phyloP scores from a whole-genome alignment of 2,888 invertebrate genomes.

The Cryptocephalus primarius region DNA sequence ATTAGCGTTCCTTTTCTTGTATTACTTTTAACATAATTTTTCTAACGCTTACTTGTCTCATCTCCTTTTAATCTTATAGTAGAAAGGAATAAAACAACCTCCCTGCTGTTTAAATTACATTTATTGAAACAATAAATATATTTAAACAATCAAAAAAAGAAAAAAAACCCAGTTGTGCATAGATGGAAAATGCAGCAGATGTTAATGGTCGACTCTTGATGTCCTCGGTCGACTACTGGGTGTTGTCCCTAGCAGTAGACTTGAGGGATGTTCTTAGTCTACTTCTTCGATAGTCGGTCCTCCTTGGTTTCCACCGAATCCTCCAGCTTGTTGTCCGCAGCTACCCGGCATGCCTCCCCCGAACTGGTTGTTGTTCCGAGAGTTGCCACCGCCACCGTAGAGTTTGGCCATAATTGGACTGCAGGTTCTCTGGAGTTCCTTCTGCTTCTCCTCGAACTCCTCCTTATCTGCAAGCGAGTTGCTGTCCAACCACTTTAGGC shows the following conservation, averaged over 20 bases:
- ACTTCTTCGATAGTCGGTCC: conserved; percentile 7
- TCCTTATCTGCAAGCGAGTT: conserved; percentile 51
- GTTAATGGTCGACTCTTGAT: too few relatives aligned
- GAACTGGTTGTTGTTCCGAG: neutral
- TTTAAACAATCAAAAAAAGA: conserved; percentile 2
- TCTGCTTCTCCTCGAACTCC: conserved; percentile 50
- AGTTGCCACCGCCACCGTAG: conserved; percentile 19
- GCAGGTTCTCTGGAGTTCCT: conserved; percentile 38
- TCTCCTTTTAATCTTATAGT: neutral
- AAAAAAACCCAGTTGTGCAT: neutral
- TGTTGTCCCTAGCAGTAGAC: neutral
- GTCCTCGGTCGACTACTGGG: too few relatives aligned
- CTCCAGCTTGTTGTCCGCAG: conserved; percentile 3
- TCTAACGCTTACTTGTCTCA: too few relatives aligned
- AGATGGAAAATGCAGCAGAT: too few relatives aligned
- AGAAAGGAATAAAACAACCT: too few relatives aligned
- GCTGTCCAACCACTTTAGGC: conserved; percentile 60
- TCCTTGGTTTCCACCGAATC: conserved; percentile 1
- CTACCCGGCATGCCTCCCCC: conserved; percentile 3
- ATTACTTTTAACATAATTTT: too few relatives aligned
- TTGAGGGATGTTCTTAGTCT: conserved; percentile 1
- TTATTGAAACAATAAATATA: conserved; percentile 6
- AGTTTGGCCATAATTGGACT: conserved; percentile 52
- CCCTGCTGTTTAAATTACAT: too few relatives aligned
- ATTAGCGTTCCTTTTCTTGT: too few relatives aligned